Conservation (phyloP, 2,888 invertebrate genomes). For the Leptopilina drosophilae region DNA sequence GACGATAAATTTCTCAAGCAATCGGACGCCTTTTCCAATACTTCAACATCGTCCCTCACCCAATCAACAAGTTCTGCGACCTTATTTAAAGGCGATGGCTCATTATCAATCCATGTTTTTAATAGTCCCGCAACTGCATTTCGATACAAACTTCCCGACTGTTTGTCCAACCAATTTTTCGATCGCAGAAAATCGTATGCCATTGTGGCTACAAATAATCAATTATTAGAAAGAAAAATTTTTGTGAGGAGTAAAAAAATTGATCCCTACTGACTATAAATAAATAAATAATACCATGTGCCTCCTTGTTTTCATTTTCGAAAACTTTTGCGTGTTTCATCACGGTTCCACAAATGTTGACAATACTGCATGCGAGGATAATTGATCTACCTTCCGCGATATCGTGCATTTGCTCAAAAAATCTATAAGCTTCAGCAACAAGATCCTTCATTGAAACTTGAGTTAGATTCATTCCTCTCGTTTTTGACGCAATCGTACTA, state of each 20-base stretch:
- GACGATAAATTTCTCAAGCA: conserved; percentile 81
- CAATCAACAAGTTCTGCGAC: conserved; percentile 80
- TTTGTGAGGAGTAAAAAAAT: no score
- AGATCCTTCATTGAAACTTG: conserved; percentile 71
- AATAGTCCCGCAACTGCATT: conserved; percentile 68
- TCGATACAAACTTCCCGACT: conserved; percentile 65
- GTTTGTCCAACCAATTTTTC: conserved; percentile 69
- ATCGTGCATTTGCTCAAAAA: conserved; percentile 72
- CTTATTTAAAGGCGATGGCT: conserved; percentile 76
- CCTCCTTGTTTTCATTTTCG: conserved; percentile 62
- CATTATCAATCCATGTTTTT: conserved; percentile 73
- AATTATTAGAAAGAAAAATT: no score
- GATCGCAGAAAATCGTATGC: conserved; percentile 67
- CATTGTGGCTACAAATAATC: conserved; percentile 66
- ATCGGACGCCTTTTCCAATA: conserved; percentile 80
- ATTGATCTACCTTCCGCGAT: conserved; percentile 72
- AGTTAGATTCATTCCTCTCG: conserved; percentile 61
- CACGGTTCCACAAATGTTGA: conserved; percentile 69
- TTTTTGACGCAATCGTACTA: conserved; percentile 68
- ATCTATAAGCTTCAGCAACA: conserved; percentile 72
- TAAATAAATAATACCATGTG: conserved; percentile 64
- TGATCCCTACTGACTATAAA: no score
- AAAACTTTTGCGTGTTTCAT: conserved; percentile 72
- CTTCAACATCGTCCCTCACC: conserved; percentile 80
- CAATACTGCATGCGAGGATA: conserved; percentile 67